These are phyloP conservation scores for Temnothorax longispinosus DNA, from an alignment of 1,140 invertebrate species.

Conservation along the genomic window DNA sequence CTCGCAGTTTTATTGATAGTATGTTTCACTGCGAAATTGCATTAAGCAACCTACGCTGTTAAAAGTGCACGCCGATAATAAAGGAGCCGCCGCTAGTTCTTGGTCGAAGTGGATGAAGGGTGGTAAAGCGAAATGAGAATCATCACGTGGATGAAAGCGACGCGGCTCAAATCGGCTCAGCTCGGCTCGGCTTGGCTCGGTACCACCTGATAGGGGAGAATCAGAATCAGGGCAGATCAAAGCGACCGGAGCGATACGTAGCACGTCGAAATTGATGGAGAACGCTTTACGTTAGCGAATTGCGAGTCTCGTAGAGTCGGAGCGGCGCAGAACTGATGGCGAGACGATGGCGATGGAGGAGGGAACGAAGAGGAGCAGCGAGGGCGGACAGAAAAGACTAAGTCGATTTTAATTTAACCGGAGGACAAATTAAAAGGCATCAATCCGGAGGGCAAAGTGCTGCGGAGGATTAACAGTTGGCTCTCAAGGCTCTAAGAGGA, in stretches of 20 bases:
- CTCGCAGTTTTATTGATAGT: background rate
- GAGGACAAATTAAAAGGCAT: slow-evolving; percentile 74
- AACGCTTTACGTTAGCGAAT: slow-evolving; percentile 55
- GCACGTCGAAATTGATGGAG: slow-evolving; percentile 53
- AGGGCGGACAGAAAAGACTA: slow-evolving; percentile 54
- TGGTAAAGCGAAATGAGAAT: slow-evolving; percentile 72
- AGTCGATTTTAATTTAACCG: slow-evolving; percentile 74
- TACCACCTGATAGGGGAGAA: slow-evolving; percentile 61
- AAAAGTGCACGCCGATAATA: slow-evolving; percentile 63
- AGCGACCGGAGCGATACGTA: slow-evolving; percentile 49
- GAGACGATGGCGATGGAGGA: background rate
- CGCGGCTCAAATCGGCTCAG: background rate
- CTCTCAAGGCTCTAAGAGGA: slow-evolving; percentile 50
- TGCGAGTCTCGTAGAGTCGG: slow-evolving; percentile 39
- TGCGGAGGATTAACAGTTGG: slow-evolving; percentile 68
- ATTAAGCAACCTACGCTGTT: slow-evolving; percentile 39
- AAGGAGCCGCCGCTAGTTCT: slow-evolving; percentile 15
- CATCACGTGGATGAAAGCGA: slow-evolving; percentile 69
- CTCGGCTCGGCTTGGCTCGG: background rate
- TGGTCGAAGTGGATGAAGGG: slow-evolving; percentile 48
- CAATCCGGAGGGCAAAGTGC: slow-evolving; percentile 65
- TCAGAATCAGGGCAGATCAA: slow-evolving; percentile 70
- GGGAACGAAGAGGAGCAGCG: background rate
- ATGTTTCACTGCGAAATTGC: slow-evolving; percentile 9
- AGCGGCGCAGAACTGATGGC: background rate